Evolutionary conservation across 2,888 invertebrate genomes (phyloP), one percentile per base, ranked within the genome.

Genomic region (Onthophagus sagittarius): DNA sequence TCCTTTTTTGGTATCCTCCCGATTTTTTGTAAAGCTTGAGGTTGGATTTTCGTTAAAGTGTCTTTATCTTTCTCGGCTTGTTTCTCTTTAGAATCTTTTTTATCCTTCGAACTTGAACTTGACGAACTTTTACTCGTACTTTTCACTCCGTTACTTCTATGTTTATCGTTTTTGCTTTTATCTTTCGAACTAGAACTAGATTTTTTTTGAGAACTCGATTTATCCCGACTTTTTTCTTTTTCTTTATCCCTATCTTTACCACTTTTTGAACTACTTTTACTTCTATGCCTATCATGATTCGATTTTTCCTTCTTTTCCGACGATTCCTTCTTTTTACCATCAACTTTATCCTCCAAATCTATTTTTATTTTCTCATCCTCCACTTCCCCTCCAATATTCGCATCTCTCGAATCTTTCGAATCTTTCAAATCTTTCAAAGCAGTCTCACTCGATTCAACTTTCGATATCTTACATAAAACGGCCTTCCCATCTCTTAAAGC

Each of bases 1-100:
- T 85, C 86, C 11, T 82, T 79, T 85, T 92, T 94, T 0, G 94
- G 94, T 80, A 94, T 94, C 85, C 93, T 92, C 0, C 93, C 93
- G 31, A 94, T 84, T 85, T 93, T 93, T 78, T 91, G 91, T 73
- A 94, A 87, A 15, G 92, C 89, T 72, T 90, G 91, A 5, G 90
- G 88, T 80, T 89, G 88, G 6, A 90, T 82, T 83, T 93, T 92
- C 33, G 91, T 90, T 65, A 92, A 86, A 7, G 90, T 90, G 32
- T 90, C 90, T 81, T 90, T 91, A 79, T 92, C 89, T 82, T 92
- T 93, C 75, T 93, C 92, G 23, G 87, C 87, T 79, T 89, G 89
- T 77, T 86, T 87, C 71, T 88, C 87, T 78, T 87, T 87, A 15
- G 80, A 80, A 53, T 86, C 87, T 85, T 87, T 74, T 83, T 82